Evolutionary conservation across 2,797 vertebrate genomes (phyloP), one percentile per base, ranked within the genome.

Genomic region (Melanotaenia maccullochi): DNA sequence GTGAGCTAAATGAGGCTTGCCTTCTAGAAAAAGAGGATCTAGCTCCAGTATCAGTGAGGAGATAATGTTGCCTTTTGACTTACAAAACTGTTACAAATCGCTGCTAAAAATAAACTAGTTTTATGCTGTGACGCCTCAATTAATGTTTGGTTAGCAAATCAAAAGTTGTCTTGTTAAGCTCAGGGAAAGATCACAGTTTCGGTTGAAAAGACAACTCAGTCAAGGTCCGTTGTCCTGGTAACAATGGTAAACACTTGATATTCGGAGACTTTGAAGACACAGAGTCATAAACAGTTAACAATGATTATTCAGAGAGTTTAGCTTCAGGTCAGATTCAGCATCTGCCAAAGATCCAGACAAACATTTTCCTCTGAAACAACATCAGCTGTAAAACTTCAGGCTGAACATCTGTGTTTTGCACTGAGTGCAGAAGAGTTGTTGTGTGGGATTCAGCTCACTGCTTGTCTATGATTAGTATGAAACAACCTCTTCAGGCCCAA

Each of bases 391-490:
- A 44, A 44, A 44, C 42, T 44, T 18, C 16, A 44, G 42, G 42
- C 42, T 44, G 42, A 63, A 18, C 30, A 40, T 1, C 67, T 36
- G 55, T 32, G 11, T 68, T 30, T 49, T 56, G 56, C 38, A 44
- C 18, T 38, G 71, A 63, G 33, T 14, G 35, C 51, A 63, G 62
- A 55, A 42, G 30, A 70, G 60, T 40, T 52, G 54, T 60, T 85
- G 73, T 70, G 44, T 52, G 61, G 65, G 63, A 66, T 81, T 76
- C 63, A 81, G 62, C 60, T 51, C 24, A 14, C 36, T 42, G 0
- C 65, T 36, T 42, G 25, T 78, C 66, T 71, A 66, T 82, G 64
- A 65, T 65, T 79, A 59, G 3, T 70, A 74, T 68, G 72, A 54
- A 75, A 69, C 1, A 60, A n/a, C 18, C n/a, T 66, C 71, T 35